Evolutionary conservation across 1,140 invertebrate species (phyloP), one percentile per base, ranked within the genome.

Genomic region (Trachymyrmex septentrionalis): DNA sequence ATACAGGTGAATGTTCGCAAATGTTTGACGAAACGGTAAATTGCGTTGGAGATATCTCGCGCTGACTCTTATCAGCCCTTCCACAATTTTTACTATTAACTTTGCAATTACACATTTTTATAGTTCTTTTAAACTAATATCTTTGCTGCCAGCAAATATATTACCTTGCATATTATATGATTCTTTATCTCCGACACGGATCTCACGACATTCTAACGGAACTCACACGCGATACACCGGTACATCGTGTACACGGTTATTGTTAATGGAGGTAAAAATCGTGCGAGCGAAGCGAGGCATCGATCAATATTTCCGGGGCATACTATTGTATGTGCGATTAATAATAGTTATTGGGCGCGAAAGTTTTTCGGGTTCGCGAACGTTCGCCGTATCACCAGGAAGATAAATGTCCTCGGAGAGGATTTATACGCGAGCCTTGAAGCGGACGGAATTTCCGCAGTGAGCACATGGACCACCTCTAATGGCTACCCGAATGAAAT

Each of bases 401-500:
- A 73, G 66, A 73, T 53, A 55, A 61, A 88, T 78, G n/a, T 78
- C 24, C 72, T 85, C 3, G 14, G 59, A 30, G 27, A 12, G n/a
- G n/a, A n/a, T n/a, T n/a, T n/a, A 19, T 63, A 19, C 3, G 48
- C 72, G 21, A 14, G 57, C 10, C 63, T 69, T 59, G 77, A 21
- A 59, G 30, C 21, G 19, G 34, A 3, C n/a, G 19, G 55, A 67
- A 86, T 44, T 61, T 73, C 78, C 27, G n/a, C 30, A 7, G 24
- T n/a, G 19, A 55, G 75, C 57, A 66, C 53, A 16, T 48, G 61
- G 61, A 12, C 44, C 19, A 34, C 38, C 48, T 21, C 27, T 88
- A 88, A 88, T 67, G 66, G 61, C 19, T 21, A 50, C 5, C 12
- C 67, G 34, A 81, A 81, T 76, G 75, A 76, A 71, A 86, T 71